Evolutionary conservation across 35 echinoderm and acorn worm species (phyloP).

Genomic region (Ophiothrix spiculata): DNA sequence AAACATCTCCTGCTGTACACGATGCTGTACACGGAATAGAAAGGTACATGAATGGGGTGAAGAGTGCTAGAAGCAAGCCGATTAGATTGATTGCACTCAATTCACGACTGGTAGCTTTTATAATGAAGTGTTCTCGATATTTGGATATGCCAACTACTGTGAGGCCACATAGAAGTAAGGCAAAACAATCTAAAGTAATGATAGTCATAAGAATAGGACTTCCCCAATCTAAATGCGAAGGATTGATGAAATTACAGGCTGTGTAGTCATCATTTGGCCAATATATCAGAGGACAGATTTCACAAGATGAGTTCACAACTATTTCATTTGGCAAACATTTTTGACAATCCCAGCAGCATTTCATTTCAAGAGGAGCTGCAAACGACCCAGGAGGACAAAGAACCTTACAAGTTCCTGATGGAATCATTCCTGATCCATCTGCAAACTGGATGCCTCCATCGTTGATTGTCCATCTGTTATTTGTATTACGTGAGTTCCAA

Average conservation of each 20-base stretch:
- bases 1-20: constrained; percentile 22
- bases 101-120: constrained; percentile 55
- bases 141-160: not conserved
- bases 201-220: not conserved
- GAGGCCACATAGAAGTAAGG: not conserved
- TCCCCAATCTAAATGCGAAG: constrained; percentile 2
- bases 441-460: not conserved
- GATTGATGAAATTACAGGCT: not conserved
- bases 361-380: not conserved
- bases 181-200: not conserved
- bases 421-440: not conserved
- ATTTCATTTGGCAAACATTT: constrained; percentile 7
- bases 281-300: not conserved
- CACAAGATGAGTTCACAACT: constrained; percentile 14
- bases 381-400: not conserved
- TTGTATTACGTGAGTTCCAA: constrained; percentile 22
- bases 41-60: constrained; percentile 16
- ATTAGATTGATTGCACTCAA: constrained; percentile 40
- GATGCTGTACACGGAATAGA: constrained; percentile 17
- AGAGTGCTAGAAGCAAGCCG: constrained; percentile 29
- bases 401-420: not conserved
- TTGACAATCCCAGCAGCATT: constrained; percentile 31
- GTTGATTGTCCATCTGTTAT: constrained; percentile 2
- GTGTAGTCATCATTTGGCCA: constrained; percentile 43
- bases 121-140: not conserved